These are phyloP conservation scores for Drosophila aff. DNA, from an alignment of 1,140 invertebrate genomes.

Conservation along the genomic window DNA sequence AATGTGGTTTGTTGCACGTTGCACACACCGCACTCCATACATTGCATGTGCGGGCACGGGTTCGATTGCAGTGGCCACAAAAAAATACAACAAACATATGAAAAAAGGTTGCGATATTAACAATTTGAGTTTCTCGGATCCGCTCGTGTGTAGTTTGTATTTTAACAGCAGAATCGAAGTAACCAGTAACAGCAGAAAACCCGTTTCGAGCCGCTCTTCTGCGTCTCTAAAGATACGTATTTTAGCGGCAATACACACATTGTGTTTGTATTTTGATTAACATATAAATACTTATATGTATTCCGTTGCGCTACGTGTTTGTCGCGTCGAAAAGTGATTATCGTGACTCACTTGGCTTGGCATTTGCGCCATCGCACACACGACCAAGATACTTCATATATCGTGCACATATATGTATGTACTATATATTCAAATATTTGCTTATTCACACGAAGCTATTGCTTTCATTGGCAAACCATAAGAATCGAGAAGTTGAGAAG, in stretches of 20 bases:
- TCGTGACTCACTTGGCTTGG: constrained; percentile 80
- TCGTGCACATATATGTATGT: constrained; percentile 38
- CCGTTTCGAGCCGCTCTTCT: constrained; percentile 49
- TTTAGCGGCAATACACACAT: constrained; percentile 41
- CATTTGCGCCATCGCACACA: constrained; percentile 73
- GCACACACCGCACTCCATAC: constrained; percentile 46
- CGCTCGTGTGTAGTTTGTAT: constrained; percentile 31
- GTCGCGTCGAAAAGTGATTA: constrained; percentile 71
- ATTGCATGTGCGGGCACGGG: constrained; percentile 76
- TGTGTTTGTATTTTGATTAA: constrained; percentile 46
- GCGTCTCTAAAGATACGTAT: constrained; percentile 33
- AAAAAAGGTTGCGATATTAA: constrained; percentile 71
- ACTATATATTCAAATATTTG: constrained; percentile 50
- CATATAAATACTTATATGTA: constrained; percentile 50
- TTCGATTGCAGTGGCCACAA: constrained; percentile 66
- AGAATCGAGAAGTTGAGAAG: constrained; percentile 20
- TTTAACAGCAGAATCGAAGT: constrained; percentile 46
- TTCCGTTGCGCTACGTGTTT: constrained; percentile 67
- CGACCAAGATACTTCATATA: constrained; percentile 56
- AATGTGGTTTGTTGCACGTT: constrained; percentile 68
- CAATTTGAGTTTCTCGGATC: constrained; percentile 43
- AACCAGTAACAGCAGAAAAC: constrained; percentile 26
- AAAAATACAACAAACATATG: constrained; percentile 15
- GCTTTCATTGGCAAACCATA: constrained; percentile 49
- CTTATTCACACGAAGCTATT: constrained; percentile 51